A percentile compares a stretch with the other conserved stretches of the same genome.
phyloP scores from a whole-genome alignment of 2,888 invertebrate species.

The Charanyca ferruginea region DNA sequence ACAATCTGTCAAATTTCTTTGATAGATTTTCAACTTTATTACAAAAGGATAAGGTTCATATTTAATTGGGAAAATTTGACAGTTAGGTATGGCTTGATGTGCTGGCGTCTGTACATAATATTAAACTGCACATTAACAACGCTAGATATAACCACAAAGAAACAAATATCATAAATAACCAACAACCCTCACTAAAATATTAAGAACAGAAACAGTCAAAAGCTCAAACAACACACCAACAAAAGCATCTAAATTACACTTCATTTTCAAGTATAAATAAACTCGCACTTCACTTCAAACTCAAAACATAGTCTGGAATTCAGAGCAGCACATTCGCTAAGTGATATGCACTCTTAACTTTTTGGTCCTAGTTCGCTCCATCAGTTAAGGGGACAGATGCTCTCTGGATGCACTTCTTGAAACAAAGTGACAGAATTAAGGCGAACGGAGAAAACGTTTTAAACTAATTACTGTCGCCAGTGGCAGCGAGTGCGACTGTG shows the following conservation, averaged over 20 bases:
- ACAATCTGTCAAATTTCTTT: no score
- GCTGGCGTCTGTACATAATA: no score
- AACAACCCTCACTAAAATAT: constrained; percentile 7
- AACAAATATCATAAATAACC: no score
- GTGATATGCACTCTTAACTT: constrained; percentile 69
- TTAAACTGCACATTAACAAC: no score
- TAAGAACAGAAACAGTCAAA: constrained; percentile 1
- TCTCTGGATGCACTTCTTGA: constrained; percentile 47
- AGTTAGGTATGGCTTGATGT: no score
- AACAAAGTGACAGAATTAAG: constrained; percentile 63
- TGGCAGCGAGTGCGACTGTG: constrained; percentile 40
- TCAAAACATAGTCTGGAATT: constrained; percentile 55
- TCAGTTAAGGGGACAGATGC: constrained; percentile 62
- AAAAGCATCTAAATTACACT: constrained; percentile 42
- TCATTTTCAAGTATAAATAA: constrained; percentile 42
- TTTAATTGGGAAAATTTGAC: no score
- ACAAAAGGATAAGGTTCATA: no score
- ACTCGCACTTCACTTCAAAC: constrained; percentile 40
- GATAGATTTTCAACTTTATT: no score
- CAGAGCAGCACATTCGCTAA: constrained; percentile 57
- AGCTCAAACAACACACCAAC: constrained; percentile 40
- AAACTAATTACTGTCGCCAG: constrained; percentile 69
- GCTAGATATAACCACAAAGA: no score
- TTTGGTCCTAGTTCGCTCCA: constrained; percentile 59
- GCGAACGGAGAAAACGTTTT: constrained; percentile 67